Conservation (phyloP, 2,113 vertebrate genomes). For the Scytalopus superciliaris region DNA sequence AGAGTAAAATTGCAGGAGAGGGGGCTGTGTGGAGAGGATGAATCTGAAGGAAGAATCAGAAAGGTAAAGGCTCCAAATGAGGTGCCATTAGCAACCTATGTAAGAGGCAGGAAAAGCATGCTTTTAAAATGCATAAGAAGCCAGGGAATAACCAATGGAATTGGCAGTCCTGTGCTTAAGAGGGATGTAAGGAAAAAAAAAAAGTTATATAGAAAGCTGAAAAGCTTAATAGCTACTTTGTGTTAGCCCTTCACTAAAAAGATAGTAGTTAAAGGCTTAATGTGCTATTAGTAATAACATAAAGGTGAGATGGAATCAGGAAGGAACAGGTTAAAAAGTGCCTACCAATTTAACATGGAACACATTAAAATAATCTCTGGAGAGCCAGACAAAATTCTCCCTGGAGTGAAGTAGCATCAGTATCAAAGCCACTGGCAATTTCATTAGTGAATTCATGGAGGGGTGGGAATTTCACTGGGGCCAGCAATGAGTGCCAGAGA, state of each 20-base stretch:
- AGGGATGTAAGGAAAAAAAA: neutral
- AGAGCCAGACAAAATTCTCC: slow-evolving; percentile 38
- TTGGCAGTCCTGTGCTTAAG: neutral
- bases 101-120: slow-evolving; percentile 20
- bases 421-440: slow-evolving; percentile 59
- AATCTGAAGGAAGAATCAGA: neutral
- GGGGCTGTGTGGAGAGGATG: neutral
- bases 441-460: slow-evolving; percentile 45
- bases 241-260: slow-evolving; percentile 22
- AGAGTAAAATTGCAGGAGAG: neutral
- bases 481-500: neutral
- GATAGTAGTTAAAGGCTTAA: slow-evolving; percentile 30
- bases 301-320: slow-evolving; percentile 45
- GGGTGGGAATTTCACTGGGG: slow-evolving; percentile 18
- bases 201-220: neutral
- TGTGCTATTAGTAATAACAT: slow-evolving; percentile 10
- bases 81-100: slow-evolving; percentile 35
- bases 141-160: slow-evolving; percentile 29
- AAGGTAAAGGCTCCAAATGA: slow-evolving; percentile 26
- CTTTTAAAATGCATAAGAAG: slow-evolving; percentile 34
- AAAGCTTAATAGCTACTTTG: slow-evolving; percentile 49
- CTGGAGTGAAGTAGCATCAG: slow-evolving; percentile 22
- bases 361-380: slow-evolving; percentile 56
- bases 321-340: slow-evolving; percentile 60
- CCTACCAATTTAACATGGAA: slow-evolving; percentile 48